phyloP scores from a whole-genome alignment of 2,797 vertebrate genomes.

The Sorex maritimensis region DNA sequence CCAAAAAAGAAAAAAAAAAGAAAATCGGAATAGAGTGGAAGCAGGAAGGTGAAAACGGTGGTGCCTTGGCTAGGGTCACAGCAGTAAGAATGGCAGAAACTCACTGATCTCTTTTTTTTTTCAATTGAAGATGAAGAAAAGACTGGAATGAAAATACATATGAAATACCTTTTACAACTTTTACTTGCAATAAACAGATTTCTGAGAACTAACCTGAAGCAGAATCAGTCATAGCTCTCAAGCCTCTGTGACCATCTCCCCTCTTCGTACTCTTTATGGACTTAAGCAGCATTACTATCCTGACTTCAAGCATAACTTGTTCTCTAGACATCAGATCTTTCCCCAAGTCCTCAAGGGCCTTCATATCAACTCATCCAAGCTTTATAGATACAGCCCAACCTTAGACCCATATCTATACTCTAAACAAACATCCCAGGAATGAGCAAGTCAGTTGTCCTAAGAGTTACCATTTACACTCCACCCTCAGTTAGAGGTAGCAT shows the following conservation, averaged over 20 bases:
- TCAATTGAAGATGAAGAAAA: background rate
- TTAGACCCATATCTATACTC: background rate
- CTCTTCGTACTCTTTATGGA: background rate
- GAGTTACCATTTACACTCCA: background rate
- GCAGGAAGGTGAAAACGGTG: too few relatives aligned
- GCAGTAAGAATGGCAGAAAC: background rate
- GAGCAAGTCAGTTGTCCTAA: background rate
- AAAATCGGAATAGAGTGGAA: background rate
- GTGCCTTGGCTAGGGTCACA: background rate
- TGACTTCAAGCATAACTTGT: too few relatives aligned
- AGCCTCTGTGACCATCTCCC: background rate
- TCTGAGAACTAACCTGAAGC: too few relatives aligned
- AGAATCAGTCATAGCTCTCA: background rate
- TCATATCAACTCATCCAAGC: background rate
- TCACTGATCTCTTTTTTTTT: background rate
- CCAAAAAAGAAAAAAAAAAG: too few relatives aligned
- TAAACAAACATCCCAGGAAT: constrained; percentile 15
- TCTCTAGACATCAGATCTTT: background rate
- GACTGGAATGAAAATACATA: background rate
- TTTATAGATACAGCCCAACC: background rate
- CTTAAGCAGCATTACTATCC: background rate
- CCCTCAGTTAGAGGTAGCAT: background rate
- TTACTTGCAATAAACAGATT: background rate
- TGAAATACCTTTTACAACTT: background rate
- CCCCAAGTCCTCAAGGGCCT: too few relatives aligned